Conservation (phyloP, 2,888 invertebrate genomes). For the Trissolcus japonicus region DNA sequence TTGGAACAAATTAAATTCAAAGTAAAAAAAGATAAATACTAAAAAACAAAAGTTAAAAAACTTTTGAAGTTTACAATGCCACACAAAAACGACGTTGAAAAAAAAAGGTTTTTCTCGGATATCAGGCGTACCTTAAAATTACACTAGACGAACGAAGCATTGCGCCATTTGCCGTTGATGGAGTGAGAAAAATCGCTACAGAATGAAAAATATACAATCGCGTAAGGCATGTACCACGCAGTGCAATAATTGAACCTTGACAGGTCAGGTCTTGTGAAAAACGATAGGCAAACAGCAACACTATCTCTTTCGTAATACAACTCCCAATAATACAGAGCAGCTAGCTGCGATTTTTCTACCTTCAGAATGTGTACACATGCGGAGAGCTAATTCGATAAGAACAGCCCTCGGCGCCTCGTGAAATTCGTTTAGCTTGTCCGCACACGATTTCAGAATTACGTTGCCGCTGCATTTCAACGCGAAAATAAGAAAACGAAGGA, state of each 20-base stretch:
- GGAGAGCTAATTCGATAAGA: constrained; percentile 64
- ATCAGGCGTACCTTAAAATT: constrained; percentile 32
- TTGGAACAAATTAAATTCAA: constrained; percentile 12
- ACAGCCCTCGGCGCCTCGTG: constrained; percentile 52
- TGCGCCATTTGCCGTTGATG: constrained; percentile 41
- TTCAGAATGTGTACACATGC: constrained; percentile 50
- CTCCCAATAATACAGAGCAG: constrained; percentile 54
- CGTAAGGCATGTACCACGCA: constrained; percentile 12
- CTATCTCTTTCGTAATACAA: constrained; percentile 55
- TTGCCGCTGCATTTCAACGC: constrained; percentile 51
- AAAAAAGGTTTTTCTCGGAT: constrained; percentile 16
- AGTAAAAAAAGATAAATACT: background rate
- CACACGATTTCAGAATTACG: constrained; percentile 63
- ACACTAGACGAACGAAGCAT: constrained; percentile 31
- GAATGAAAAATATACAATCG: constrained; percentile 51
- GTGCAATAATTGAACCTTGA: constrained; percentile 47
- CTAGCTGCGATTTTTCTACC: constrained; percentile 56
- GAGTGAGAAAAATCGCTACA: constrained; percentile 52
- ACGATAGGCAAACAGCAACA: constrained; percentile 61
- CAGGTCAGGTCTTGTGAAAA: constrained; percentile 48
- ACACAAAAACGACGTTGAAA: constrained; percentile 9
- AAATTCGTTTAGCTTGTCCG: constrained; percentile 65
- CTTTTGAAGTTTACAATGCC: background rate
- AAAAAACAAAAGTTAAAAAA: background rate
- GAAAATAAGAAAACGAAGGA: constrained; percentile 43